These are phyloP conservation scores for Eupeodes latifasciatus DNA, from an alignment of 2,888 invertebrate species.

Conservation along the genomic window DNA sequence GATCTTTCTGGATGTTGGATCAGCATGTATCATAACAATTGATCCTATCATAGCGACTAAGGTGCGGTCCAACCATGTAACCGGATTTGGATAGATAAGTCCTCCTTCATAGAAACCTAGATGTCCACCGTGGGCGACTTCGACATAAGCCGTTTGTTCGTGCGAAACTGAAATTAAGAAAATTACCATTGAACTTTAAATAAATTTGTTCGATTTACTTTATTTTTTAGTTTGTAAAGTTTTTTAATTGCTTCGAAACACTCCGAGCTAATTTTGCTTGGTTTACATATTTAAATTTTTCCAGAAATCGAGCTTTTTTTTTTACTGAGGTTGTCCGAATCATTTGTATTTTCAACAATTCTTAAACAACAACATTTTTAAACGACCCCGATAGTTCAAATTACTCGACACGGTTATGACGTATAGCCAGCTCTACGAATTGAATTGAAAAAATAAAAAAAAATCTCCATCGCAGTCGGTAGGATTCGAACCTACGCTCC, in stretches of 20 bases:
- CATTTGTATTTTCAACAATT: too few species aligned
- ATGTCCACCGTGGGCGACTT: constrained; percentile 96
- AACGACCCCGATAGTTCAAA: too few species aligned
- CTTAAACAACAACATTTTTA: too few species aligned
- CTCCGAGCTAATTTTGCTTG: too few species aligned
- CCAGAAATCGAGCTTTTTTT: too few species aligned
- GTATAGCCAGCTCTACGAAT: too few species aligned
- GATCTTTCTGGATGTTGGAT: constrained; percentile 72
- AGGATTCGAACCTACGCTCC: constrained; percentile 84
- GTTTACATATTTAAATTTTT: too few species aligned
- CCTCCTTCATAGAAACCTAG: constrained; percentile 98
- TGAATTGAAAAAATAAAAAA: constrained; percentile 20
- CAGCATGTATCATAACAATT: constrained; percentile 85
- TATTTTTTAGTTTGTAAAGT: too few species aligned
- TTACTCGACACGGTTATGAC: too few species aligned
- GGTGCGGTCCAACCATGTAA: constrained; percentile 96
- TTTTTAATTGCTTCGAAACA: too few species aligned
- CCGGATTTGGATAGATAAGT: constrained; percentile 92
- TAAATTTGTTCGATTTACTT: neutral
- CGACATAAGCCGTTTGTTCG: constrained; percentile 89
- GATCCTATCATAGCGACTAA: constrained; percentile 93
- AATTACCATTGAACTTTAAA: neutral
- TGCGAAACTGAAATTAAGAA: constrained; percentile 86
- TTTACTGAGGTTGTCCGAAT: too few species aligned
- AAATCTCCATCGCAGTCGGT: constrained; percentile 81